Conservation (phyloP, 1,140 invertebrate species). For the Harpegnathos saltator region DNA sequence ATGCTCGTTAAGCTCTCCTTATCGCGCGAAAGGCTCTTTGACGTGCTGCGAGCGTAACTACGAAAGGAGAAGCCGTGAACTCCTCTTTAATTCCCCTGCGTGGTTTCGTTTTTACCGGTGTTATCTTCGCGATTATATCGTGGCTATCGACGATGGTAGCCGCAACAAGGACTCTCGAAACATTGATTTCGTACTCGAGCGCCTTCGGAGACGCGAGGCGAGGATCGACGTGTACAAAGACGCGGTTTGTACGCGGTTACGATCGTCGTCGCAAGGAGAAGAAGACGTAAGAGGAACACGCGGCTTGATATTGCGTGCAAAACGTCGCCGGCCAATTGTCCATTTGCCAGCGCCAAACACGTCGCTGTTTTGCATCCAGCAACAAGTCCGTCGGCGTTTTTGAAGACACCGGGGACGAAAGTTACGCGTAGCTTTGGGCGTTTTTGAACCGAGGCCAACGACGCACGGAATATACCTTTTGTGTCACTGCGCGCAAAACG, state of each 20-base stretch:
- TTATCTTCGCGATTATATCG: not conserved
- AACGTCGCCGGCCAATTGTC: slow-evolving; percentile 71
- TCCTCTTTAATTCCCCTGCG: not conserved
- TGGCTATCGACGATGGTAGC: too few relatives aligned
- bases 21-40: slow-evolving; percentile 57
- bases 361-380: slow-evolving; percentile 60
- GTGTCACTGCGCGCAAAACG: not conserved
- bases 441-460: slow-evolving; percentile 54
- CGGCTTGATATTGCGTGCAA: slow-evolving; percentile 11
- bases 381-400: slow-evolving; percentile 71
- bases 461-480: slow-evolving; percentile 35
- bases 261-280: too few relatives aligned
- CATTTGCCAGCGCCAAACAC: slow-evolving; percentile 75
- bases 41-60: not conserved
- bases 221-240: not conserved
- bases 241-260: not conserved
- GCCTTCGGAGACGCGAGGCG: not conserved
- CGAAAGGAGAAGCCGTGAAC: not conserved
- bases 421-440: slow-evolving; percentile 28
- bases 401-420: slow-evolving; percentile 16
- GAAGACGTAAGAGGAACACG: slow-evolving; percentile 6
- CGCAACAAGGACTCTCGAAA: not conserved
- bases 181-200: not conserved
- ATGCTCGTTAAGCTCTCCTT: slow-evolving; percentile 62
- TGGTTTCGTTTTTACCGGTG: not conserved